phyloP scores from a whole-genome alignment of 2,797 vertebrate genomes.

The Bradypodion pumilum region DNA sequence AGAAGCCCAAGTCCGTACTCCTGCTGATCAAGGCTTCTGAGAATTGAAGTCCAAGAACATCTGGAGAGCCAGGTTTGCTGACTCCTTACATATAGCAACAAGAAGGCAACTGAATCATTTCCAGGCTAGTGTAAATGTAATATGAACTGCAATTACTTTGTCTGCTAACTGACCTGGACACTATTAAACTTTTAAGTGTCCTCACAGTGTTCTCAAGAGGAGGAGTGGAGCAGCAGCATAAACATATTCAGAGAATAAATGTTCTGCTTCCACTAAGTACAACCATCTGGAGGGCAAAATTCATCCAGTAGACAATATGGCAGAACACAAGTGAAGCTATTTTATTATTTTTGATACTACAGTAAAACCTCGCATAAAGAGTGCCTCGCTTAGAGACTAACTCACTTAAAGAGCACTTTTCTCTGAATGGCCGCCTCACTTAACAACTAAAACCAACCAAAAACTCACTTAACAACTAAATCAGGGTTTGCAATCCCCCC shows the following conservation, averaged over 20 bases:
- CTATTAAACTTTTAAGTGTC: background rate
- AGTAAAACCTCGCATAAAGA: too few species aligned
- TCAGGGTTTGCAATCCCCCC: too few species aligned
- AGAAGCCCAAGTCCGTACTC: too few species aligned
- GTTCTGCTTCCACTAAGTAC: background rate
- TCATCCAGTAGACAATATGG: background rate
- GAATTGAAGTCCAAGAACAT: too few species aligned
- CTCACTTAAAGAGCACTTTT: too few species aligned
- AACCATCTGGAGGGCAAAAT: background rate
- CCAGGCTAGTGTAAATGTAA: background rate
- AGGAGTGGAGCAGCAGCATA: background rate
- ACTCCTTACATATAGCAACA: too few species aligned
- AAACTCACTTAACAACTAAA: too few species aligned
- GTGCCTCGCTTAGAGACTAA: too few species aligned
- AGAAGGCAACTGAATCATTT: conserved; percentile 5
- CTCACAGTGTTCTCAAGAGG: background rate
- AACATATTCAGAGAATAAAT: background rate
- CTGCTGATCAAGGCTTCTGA: too few species aligned
- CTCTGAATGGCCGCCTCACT: too few species aligned
- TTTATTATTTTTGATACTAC: background rate
- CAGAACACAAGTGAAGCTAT: background rate
- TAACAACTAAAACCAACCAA: too few species aligned
- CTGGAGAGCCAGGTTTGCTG: too few species aligned
- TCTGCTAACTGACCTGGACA: background rate
- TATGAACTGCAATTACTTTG: background rate